Evolutionary conservation across 2,888 invertebrate genomes (phyloP), one percentile per base, ranked within the genome.

Genomic region (Limnephilus auricula): DNA sequence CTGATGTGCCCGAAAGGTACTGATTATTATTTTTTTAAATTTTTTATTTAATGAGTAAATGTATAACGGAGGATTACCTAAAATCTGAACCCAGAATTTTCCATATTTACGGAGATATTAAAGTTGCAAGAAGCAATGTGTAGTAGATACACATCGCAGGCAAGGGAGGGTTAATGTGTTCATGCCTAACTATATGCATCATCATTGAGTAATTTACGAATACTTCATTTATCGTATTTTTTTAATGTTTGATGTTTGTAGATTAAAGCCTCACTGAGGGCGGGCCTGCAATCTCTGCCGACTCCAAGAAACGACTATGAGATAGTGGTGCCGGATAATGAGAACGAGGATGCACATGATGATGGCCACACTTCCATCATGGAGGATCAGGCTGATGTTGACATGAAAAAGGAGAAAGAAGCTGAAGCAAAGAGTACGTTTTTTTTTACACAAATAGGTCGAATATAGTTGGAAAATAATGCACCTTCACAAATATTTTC

Each of bases 271-370:
- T 97, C 98, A 90, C 96, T 99, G 34, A 97, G 97, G 83, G 96
- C 97, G 93, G 98, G 98, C 0, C 95, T 99, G 40, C 97, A 97
- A 37, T 95, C 97, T 0, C 95, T 99, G 91, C 99, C 99, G 2
- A 95, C 97, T 1, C 99, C 99, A 0, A 98, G 98, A 93, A 99
- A 99, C 94, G 99, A 99, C 95, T 99, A 99, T 95, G 99, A 99
- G 96, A 99, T 99, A 94, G 99, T 99, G 82, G 98, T 99, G 25
- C 99, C 99, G 0, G 99, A 99, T 93, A 97, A 97, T 90, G 98
- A 98, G 90, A 96, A 94, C 84, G 95, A 96, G 91, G 95, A 95
- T 92, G 94, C 95, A 0, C 92, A 91, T 88, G 94, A 94, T 45
- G 94, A 93, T n/a, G 45, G 79, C 79, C 78, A 91, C 91, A 30